These are phyloP conservation scores for Meteorus sp. DNA, from an alignment of 1,140 invertebrate genomes.

Conservation along the genomic window DNA sequence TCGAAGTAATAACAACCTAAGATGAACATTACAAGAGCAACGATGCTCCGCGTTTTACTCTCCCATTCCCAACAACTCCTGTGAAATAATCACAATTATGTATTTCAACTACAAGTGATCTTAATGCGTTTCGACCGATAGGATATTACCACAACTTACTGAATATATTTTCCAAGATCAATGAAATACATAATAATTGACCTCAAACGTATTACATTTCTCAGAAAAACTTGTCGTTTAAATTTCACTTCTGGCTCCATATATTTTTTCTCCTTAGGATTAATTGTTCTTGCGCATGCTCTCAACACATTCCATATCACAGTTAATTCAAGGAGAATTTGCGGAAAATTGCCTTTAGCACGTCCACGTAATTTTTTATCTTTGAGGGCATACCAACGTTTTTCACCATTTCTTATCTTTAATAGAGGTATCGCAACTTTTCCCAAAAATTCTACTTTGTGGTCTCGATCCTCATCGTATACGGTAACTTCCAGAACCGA, in stretches of 20 bases:
- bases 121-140: background rate
- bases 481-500: constrained; percentile 96
- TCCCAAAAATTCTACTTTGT: constrained; percentile 97
- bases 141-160: constrained; percentile 65
- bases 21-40: constrained; percentile 85
- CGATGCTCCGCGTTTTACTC: constrained; percentile 81
- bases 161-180: constrained; percentile 87
- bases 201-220: constrained; percentile 92
- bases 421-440: constrained; percentile 89
- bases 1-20: constrained; percentile 81
- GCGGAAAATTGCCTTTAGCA: constrained; percentile 87
- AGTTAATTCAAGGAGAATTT: constrained; percentile 90
- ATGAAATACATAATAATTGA: constrained; percentile 86
- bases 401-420: constrained; percentile 87
- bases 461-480: constrained; percentile 97
- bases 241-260: constrained; percentile 95
- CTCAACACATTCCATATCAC: constrained; percentile 92
- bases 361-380: constrained; percentile 89
- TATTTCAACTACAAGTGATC: background rate
- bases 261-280: constrained; percentile 94
- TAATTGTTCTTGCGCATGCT: constrained; percentile 87
- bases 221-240: constrained; percentile 90
- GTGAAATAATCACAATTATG: constrained; percentile 23
- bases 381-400: constrained; percentile 94
- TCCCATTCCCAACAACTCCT: constrained; percentile 98